These are phyloP conservation scores for Orientallactaga sibirica DNA, from an alignment of 2,797 vertebrate genomes.

Conservation along the genomic window DNA sequence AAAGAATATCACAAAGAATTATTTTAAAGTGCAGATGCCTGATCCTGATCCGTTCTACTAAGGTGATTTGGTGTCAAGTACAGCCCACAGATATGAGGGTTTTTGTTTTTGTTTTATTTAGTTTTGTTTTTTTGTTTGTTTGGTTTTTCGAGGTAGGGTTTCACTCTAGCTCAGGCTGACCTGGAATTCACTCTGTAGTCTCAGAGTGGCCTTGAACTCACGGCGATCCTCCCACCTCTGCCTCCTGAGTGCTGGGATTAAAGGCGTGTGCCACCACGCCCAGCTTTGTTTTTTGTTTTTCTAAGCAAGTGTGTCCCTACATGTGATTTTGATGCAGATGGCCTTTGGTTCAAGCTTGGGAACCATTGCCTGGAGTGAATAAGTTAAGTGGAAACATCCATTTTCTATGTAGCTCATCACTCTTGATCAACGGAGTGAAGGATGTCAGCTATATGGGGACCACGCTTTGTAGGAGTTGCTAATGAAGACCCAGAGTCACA, in stretches of 20 bases:
- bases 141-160: too few relatives aligned
- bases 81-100: neutral
- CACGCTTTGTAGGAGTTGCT: slow-evolving; percentile 60
- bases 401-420: slow-evolving; percentile 63
- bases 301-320: neutral
- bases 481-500: slow-evolving; percentile 48
- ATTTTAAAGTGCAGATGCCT: neutral
- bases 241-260: too few relatives aligned
- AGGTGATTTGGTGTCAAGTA: neutral
- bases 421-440: slow-evolving; percentile 63
- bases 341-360: slow-evolving; percentile 37
- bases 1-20: neutral
- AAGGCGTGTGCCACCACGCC: too few relatives aligned
- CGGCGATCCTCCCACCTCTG: too few relatives aligned
- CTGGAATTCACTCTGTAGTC: too few relatives aligned
- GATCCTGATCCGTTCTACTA: neutral
- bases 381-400: slow-evolving; percentile 50
- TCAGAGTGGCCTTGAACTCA: too few relatives aligned
- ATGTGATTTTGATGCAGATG: slow-evolving; percentile 49
- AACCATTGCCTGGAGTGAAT: slow-evolving; percentile 60
- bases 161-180: too few relatives aligned
- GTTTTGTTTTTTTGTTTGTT: too few relatives aligned
- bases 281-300: neutral
- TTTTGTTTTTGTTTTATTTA: neutral
- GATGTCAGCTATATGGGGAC: slow-evolving; percentile 57